A percentile compares a stretch with the other conserved stretches of the same genome.
phyloP scores from a whole-genome alignment of 35 echinoderm and acorn worm genomes.

The Heliocidaris erythrogramma region DNA sequence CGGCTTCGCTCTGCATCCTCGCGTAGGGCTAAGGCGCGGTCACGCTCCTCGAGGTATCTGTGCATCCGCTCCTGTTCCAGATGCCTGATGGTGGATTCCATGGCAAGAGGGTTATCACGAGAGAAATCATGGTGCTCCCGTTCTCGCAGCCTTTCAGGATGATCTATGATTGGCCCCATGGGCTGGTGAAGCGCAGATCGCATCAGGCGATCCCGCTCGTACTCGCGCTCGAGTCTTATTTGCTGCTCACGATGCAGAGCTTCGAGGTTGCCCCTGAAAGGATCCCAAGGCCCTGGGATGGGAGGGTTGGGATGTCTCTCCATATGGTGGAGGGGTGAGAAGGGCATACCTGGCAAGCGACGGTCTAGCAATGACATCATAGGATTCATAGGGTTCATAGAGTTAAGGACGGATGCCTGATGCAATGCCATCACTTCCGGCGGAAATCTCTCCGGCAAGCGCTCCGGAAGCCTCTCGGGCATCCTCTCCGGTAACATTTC shows the following conservation, averaged over 20 bases:
- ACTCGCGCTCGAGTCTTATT: slow-evolving; percentile 54
- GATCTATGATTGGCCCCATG: slow-evolving; percentile 77
- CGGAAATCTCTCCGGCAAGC: slow-evolving; percentile 1
- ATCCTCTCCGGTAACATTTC: slow-evolving; percentile 40
- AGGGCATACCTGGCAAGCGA: slow-evolving; percentile 56
- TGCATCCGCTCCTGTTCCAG: slow-evolving; percentile 77
- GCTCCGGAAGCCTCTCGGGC: background rate
- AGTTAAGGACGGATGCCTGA: slow-evolving; percentile 31
- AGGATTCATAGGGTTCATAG: slow-evolving; percentile 52
- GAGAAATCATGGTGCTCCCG: slow-evolving; percentile 89
- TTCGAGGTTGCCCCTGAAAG: slow-evolving; percentile 65
- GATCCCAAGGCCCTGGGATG: slow-evolving; percentile 60
- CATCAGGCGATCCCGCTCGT: slow-evolving; percentile 82
- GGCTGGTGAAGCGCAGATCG: slow-evolving; percentile 72
- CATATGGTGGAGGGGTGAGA: slow-evolving; percentile 59
- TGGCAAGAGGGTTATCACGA: slow-evolving; percentile 75
- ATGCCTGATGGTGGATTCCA: slow-evolving; percentile 57
- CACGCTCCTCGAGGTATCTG: slow-evolving; percentile 80
- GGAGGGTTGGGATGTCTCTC: slow-evolving; percentile 59
- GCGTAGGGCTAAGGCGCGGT: slow-evolving; percentile 61
- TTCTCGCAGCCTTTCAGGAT: slow-evolving; percentile 77
- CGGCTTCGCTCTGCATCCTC: slow-evolving; percentile 74
- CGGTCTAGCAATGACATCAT: slow-evolving; percentile 75
- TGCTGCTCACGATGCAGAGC: slow-evolving; percentile 59
- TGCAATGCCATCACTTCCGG: slow-evolving; percentile 47